Percentiles rank a stretch among this genome's conserved stretches.
phyloP scores from a whole-genome alignment of 2,888 invertebrate genomes.

The Agrotis segetum region DNA sequence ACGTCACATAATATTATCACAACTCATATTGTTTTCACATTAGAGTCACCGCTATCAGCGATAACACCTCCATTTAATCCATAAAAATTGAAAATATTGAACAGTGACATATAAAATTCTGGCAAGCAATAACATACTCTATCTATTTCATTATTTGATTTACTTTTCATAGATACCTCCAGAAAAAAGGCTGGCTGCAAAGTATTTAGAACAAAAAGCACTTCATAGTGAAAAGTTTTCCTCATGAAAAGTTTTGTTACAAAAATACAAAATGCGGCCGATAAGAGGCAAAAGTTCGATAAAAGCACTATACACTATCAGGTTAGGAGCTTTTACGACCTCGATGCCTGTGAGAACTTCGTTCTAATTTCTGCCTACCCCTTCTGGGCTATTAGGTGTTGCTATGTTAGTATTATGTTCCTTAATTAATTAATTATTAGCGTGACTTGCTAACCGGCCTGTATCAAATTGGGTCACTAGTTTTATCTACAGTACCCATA shows the following conservation, averaged over 20 bases:
- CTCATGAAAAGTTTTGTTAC: background rate
- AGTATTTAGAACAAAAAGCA: background rate
- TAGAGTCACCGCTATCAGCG: background rate
- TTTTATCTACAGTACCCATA: constrained; percentile 38
- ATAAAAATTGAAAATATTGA: background rate
- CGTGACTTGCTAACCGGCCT: constrained; percentile 57
- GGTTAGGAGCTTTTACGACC: constrained; percentile 30
- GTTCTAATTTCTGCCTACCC: background rate
- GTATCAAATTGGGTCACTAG: constrained; percentile 48
- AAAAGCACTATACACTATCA: constrained; percentile 43
- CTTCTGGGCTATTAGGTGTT: constrained; percentile 5
- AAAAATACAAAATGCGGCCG: constrained; percentile 4
- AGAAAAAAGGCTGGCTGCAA: background rate
- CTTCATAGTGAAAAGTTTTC: background rate
- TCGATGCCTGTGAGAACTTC: constrained; percentile 1
- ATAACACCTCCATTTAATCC: background rate
- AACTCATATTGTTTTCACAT: background rate
- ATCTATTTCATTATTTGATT: background rate
- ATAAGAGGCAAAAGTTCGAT: constrained; percentile 34
- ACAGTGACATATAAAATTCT: background rate
- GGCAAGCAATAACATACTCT: background rate
- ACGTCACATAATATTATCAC: background rate
- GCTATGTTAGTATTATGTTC: constrained; percentile 11
- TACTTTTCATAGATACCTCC: too few relatives aligned
- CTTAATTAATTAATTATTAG: constrained; percentile 53